Conservation (phyloP, 2,113 vertebrate species). For the Lipotes vexillifer region DNA sequence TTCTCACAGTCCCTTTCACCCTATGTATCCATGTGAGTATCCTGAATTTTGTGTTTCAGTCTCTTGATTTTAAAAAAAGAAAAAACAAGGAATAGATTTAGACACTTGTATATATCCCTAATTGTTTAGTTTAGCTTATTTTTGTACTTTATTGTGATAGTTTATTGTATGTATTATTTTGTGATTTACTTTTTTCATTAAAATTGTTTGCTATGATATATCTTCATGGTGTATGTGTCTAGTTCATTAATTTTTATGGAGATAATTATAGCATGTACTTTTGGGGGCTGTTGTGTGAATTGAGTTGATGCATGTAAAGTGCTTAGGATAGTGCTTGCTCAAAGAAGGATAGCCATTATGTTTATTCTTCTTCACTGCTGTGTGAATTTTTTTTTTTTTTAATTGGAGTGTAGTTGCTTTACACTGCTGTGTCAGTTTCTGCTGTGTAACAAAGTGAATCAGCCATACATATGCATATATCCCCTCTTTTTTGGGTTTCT, state of each 20-base stretch:
- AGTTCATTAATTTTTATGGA: slow-evolving; percentile 8
- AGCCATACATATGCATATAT: too few species aligned
- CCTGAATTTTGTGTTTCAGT: neutral
- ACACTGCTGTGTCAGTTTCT: too few species aligned
- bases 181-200: slow-evolving; percentile 5
- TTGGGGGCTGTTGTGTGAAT: neutral
- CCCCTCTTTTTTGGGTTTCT: too few species aligned
- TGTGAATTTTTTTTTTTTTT: neutral
- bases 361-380: neutral
- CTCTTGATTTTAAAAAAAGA: neutral
- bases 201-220: slow-evolving; percentile 2
- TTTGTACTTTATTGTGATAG: neutral
- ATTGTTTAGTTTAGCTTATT: neutral
- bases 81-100: neutral
- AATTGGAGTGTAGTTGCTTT: too few species aligned
- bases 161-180: neutral
- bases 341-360: neutral
- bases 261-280: neutral
- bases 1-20: neutral
- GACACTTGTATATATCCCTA: neutral
- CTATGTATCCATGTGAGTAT: neutral
- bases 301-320: neutral
- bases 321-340: neutral
- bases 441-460: too few species aligned
- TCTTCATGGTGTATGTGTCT: neutral